phyloP scores from a whole-genome alignment of 1,140 invertebrate genomes.

The Drosophila melanica region DNA sequence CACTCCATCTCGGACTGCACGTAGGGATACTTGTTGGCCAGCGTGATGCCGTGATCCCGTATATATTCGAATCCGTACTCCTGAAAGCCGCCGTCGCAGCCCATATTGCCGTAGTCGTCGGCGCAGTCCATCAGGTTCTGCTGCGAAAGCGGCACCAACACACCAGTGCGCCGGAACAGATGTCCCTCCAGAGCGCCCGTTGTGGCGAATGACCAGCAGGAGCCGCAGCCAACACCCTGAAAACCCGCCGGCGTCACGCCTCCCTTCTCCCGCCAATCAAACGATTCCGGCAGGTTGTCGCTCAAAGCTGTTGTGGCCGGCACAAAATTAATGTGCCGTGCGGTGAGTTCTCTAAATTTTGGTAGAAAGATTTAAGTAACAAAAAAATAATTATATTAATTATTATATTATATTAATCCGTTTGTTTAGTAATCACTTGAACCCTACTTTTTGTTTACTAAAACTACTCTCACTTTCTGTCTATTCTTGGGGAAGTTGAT shows the following conservation, averaged over 20 bases:
- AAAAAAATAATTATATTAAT: neutral
- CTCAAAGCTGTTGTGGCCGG: slow-evolving; percentile 44
- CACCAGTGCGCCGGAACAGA: slow-evolving; percentile 88
- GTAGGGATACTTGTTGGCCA: slow-evolving; percentile 86
- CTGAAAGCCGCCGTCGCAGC: slow-evolving; percentile 89
- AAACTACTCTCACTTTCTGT: too few relatives aligned
- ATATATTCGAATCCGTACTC: slow-evolving; percentile 89
- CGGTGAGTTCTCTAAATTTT: slow-evolving; percentile 56
- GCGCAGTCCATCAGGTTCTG: slow-evolving; percentile 88
- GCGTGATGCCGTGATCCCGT: slow-evolving; percentile 86
- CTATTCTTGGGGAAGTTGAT: too few relatives aligned
- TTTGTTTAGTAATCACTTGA: too few relatives aligned
- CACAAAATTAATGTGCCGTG: slow-evolving; percentile 70
- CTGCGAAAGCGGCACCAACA: slow-evolving; percentile 88
- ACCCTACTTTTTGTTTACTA: too few relatives aligned
- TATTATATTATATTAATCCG: too few relatives aligned
- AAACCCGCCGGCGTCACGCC: slow-evolving; percentile 89
- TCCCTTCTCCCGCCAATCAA: slow-evolving; percentile 89
- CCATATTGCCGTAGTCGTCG: slow-evolving; percentile 87
- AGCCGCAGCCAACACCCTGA: slow-evolving; percentile 86
- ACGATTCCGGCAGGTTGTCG: slow-evolving; percentile 80
- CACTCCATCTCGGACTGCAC: slow-evolving; percentile 85
- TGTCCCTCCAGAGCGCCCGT: slow-evolving; percentile 85
- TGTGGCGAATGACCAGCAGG: slow-evolving; percentile 86
- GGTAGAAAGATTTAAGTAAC: neutral